phyloP scores from a whole-genome alignment of 2,888 invertebrate species.

The Plebejus argus region DNA sequence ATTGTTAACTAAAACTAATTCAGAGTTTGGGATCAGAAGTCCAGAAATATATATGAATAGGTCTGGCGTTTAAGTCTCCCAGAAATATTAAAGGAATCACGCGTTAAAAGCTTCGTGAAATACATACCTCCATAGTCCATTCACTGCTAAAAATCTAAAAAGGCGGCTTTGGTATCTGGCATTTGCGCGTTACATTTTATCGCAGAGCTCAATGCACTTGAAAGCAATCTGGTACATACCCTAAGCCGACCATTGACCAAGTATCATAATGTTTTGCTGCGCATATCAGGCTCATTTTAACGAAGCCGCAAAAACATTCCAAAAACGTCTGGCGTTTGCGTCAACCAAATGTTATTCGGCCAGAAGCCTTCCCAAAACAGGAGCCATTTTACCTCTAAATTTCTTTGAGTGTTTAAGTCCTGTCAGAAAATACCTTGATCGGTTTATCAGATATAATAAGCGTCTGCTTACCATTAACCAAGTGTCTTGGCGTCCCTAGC shows the following conservation, averaged over 20 bases:
- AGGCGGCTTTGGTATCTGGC: background rate
- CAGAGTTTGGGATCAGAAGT: too few relatives aligned
- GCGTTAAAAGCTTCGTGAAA: background rate
- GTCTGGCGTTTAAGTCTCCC: too few relatives aligned
- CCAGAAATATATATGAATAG: too few relatives aligned
- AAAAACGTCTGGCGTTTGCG: background rate
- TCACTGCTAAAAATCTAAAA: background rate
- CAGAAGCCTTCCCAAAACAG: background rate
- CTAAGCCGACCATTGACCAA: background rate
- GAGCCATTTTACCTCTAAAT: background rate
- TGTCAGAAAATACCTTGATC: background rate
- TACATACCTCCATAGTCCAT: background rate
- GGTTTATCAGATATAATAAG: background rate
- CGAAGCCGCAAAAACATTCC: background rate
- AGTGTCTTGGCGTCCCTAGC: background rate
- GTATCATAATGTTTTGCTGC: background rate
- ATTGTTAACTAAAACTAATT: background rate
- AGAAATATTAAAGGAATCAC: background rate
- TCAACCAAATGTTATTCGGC: background rate
- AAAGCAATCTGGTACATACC: background rate
- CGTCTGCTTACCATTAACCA: background rate
- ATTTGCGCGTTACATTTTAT: background rate
- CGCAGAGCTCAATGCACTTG: too few relatives aligned
- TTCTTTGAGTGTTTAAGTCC: background rate
- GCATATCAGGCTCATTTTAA: background rate